Conservation (phyloP, 1,140 invertebrate genomes). For the Antheraea pernyi region DNA sequence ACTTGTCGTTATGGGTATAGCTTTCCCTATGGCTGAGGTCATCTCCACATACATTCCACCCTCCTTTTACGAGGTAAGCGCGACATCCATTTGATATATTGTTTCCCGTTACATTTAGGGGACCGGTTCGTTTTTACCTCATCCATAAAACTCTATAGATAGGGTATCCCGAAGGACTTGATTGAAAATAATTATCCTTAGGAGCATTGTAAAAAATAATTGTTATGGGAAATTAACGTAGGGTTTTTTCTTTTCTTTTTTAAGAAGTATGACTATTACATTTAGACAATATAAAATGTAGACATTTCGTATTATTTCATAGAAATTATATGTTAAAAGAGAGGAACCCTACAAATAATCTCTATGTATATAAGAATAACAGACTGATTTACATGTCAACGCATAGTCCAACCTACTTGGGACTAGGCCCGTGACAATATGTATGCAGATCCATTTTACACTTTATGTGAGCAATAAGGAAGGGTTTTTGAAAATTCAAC, state of each 20-base stretch:
- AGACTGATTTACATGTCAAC: too few relatives aligned
- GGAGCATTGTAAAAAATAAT: not conserved
- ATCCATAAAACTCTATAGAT: not conserved
- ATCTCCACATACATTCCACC: slow-evolving; percentile 95
- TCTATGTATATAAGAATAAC: too few relatives aligned
- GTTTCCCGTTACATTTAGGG: slow-evolving; percentile 10
- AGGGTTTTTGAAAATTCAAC: too few relatives aligned
- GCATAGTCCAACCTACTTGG: too few relatives aligned
- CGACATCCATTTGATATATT: slow-evolving; percentile 9
- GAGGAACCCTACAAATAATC: too few relatives aligned
- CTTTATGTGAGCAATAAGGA: too few relatives aligned
- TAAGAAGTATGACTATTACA: too few relatives aligned
- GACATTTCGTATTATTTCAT: too few relatives aligned
- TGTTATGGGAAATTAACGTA: not conserved
- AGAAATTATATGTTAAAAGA: too few relatives aligned
- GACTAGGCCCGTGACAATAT: too few relatives aligned
- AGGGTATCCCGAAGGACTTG: not conserved
- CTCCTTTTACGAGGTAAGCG: slow-evolving; percentile 90
- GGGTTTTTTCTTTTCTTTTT: not conserved
- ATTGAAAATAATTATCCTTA: not conserved
- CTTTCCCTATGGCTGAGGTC: slow-evolving; percentile 95
- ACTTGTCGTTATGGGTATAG: slow-evolving; percentile 94
- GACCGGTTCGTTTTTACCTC: not conserved
- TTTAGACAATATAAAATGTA: too few relatives aligned
- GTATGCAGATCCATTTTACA: too few relatives aligned